These are phyloP conservation scores for Chrosomus eos DNA, from an alignment of 2,797 vertebrate species.

Conservation along the genomic window DNA sequence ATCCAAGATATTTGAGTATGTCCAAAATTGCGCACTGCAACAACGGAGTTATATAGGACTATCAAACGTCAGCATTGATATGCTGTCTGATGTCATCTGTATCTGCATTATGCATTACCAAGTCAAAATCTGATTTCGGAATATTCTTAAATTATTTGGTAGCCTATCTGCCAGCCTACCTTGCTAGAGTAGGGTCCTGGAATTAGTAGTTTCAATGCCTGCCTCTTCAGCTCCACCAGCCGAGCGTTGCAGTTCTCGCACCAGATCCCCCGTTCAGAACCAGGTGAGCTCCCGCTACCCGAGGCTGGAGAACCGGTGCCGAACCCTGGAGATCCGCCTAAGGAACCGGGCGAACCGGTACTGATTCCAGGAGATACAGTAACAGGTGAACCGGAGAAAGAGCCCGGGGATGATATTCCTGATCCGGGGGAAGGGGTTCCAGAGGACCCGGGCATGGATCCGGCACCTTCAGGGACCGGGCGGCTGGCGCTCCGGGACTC, in stretches of 20 bases:
- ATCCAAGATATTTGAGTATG: neutral
- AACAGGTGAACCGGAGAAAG: slow-evolving; percentile 90
- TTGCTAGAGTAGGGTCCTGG: slow-evolving; percentile 91
- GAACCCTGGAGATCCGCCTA: slow-evolving; percentile 94
- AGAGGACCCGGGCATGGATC: slow-evolving; percentile 92
- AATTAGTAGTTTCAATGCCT: slow-evolving; percentile 91
- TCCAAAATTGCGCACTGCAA: slow-evolving; percentile 25
- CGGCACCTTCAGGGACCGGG: slow-evolving; percentile 92
- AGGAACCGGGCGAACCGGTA: slow-evolving; percentile 91
- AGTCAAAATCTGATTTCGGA: neutral
- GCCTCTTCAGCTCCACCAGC: slow-evolving; percentile 93
- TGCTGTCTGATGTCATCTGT: neutral
- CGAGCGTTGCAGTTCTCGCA: slow-evolving; percentile 94
- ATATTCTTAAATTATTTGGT: neutral
- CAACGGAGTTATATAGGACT: neutral
- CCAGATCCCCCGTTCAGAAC: slow-evolving; percentile 93
- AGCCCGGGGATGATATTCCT: slow-evolving; percentile 94
- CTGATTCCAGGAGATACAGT: slow-evolving; percentile 92
- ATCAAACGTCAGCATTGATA: neutral
- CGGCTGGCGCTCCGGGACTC: slow-evolving; percentile 85
- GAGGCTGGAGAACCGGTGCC: slow-evolving; percentile 94
- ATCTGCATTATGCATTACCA: neutral
- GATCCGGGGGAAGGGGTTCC: slow-evolving; percentile 93
- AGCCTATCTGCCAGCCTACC: slow-evolving; percentile 80
- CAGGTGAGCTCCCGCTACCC: slow-evolving; percentile 93